Conservation (phyloP, 2,888 invertebrate species). For the Ectemnius cavifrons region DNA sequence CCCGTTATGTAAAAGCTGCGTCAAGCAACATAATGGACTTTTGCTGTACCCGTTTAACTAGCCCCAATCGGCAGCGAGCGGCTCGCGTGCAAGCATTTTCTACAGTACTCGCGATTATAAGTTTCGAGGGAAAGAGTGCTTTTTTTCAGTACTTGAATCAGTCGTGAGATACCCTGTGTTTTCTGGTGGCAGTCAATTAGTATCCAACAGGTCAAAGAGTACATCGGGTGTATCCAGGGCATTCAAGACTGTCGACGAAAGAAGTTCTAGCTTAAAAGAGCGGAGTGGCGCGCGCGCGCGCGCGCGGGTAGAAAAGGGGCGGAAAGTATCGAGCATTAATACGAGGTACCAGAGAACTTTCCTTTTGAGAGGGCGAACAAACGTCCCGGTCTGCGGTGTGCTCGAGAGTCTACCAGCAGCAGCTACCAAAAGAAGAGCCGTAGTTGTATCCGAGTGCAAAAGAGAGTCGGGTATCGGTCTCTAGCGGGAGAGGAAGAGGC, state of each 20-base stretch:
- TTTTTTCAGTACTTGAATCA: no score
- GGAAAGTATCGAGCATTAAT: slow-evolving; percentile 52
- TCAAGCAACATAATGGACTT: slow-evolving; percentile 1
- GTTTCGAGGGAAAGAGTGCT: no score
- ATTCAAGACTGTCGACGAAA: no score
- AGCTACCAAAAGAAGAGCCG: slow-evolving; percentile 2
- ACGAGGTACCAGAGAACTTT: slow-evolving; percentile 48
- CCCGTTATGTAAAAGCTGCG: neutral
- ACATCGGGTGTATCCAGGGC: no score
- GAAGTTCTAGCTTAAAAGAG: no score
- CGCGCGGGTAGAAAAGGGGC: slow-evolving; percentile 30
- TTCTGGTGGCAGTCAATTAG: no score
- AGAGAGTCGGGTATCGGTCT: slow-evolving; percentile 23
- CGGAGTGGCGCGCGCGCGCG: slow-evolving; percentile 3
- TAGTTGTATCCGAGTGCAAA: neutral
- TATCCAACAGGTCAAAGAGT: no score
- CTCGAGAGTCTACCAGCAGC: neutral
- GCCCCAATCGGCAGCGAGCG: neutral
- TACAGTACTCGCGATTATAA: no score
- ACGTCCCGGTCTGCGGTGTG: slow-evolving; percentile 4
- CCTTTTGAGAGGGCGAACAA: slow-evolving; percentile 37
- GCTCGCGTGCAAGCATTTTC: no score
- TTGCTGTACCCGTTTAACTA: slow-evolving; percentile 17
- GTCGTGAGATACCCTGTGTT: no score
- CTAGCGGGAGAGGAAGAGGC: no score